Evolutionary conservation across 2,888 invertebrate species (phyloP).

Genomic region (Cataglyphis cursor): DNA sequence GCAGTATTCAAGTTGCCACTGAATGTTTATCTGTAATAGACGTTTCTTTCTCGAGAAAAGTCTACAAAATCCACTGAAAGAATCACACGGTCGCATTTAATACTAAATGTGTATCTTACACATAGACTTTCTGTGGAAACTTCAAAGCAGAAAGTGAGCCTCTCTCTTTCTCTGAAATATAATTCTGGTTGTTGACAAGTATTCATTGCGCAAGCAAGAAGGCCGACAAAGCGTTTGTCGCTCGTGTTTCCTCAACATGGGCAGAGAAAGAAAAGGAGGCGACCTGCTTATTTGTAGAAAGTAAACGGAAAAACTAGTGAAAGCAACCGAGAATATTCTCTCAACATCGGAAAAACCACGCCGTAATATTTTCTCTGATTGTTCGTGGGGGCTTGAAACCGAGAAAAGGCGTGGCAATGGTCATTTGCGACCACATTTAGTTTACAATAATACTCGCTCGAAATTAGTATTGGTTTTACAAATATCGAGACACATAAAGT

Average conservation of each 20-base stretch:
- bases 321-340: slow-evolving; percentile 4
- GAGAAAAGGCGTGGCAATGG: not conserved
- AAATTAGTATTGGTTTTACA: not conserved
- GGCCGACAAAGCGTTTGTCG: slow-evolving; percentile 23
- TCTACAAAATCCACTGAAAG: not conserved
- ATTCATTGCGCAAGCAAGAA: slow-evolving; percentile 32
- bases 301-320: slow-evolving; percentile 54
- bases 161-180: not conserved
- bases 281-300: slow-evolving; percentile 46
- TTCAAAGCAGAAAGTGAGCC: slow-evolving; percentile 4
- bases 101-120: not conserved
- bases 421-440: not conserved
- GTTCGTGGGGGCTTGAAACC: not conserved
- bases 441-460: not conserved
- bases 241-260: slow-evolving; percentile 5
- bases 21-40: not conserved
- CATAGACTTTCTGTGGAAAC: slow-evolving; percentile 8
- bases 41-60: slow-evolving; percentile 15
- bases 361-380: not conserved
- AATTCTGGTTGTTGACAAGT: slow-evolving; percentile 25
- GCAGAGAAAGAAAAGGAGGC: slow-evolving; percentile 16
- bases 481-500: not conserved
- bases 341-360: slow-evolving; percentile 33
- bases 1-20: not conserved
- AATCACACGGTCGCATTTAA: not conserved